These are phyloP conservation scores for Eulemur rubriventer DNA, from an alignment of 2,797 vertebrate genomes.

Conservation along the genomic window DNA sequence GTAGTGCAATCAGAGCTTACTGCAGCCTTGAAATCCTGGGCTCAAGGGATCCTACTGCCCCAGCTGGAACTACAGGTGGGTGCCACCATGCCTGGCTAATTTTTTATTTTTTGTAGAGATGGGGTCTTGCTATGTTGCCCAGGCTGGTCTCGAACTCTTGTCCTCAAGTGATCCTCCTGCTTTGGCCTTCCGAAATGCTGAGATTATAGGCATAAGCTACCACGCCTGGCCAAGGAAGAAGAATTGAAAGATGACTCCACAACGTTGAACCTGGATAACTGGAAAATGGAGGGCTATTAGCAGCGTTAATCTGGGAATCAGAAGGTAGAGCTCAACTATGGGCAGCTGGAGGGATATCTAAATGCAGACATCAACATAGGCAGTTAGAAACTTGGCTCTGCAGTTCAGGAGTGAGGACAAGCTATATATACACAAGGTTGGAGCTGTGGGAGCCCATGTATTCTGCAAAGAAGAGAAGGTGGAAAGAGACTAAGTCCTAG, in stretches of 20 bases:
- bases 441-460: neutral
- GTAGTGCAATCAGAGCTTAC: neutral
- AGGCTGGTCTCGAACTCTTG: neutral
- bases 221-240: neutral
- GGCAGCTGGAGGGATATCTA: neutral
- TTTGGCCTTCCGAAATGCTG: neutral
- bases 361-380: neutral
- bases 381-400: neutral
- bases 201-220: neutral
- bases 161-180: neutral
- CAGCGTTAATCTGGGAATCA: neutral
- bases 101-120: neutral
- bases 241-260: neutral
- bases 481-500: slow-evolving; percentile 12
- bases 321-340: neutral
- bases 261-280: neutral
- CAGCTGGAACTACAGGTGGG: neutral
- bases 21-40: neutral
- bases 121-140: neutral
- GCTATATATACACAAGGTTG: neutral
- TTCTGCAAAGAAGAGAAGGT: neutral
- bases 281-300: neutral
- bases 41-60: neutral
- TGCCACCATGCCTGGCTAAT: neutral
- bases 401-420: neutral